These are phyloP conservation scores for Cygnus buccinator DNA, from an alignment of 2,113 vertebrate species.

Conservation along the genomic window DNA sequence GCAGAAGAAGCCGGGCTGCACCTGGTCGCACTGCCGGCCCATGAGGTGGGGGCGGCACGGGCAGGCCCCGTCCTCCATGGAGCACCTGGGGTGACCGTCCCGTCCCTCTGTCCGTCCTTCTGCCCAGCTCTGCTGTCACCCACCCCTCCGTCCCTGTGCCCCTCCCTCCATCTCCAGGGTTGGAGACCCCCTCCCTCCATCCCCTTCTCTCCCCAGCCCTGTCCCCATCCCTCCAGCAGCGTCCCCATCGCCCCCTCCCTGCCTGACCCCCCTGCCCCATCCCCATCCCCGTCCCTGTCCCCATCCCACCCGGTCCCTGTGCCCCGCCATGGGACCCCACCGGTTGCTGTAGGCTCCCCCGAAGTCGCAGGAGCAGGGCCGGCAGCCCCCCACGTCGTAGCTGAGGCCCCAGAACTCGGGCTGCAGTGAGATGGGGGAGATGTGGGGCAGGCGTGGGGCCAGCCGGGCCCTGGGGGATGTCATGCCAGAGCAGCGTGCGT, in stretches of 20 bases:
- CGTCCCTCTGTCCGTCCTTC: not conserved
- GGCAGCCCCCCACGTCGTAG: conserved; percentile 83
- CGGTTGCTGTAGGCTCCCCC: conserved; percentile 86
- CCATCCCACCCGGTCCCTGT: not conserved
- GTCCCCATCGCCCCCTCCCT: too few relatives aligned
- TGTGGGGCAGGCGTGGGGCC: not conserved
- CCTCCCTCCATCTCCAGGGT: not conserved
- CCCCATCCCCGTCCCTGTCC: not conserved
- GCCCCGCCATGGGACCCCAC: conserved; percentile 50
- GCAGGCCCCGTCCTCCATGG: conserved; percentile 84
- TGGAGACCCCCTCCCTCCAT: not conserved
- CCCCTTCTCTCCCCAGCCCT: not conserved
- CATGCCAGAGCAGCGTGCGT: rapidly evolving
- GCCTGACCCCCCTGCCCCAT: not conserved
- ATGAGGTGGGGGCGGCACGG: conserved; percentile 83
- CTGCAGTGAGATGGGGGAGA: conserved; percentile 52
- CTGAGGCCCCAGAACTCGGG: conserved; percentile 89
- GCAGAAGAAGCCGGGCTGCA: conserved; percentile 87
- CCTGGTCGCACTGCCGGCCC: conserved; percentile 83
- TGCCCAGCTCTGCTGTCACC: not conserved
- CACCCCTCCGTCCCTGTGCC: not conserved
- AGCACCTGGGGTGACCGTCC: conserved; percentile 75
- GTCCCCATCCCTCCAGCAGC: not conserved
- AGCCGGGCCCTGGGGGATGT: not conserved
- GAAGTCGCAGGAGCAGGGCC: conserved; percentile 87